Percentiles rank a stretch among this genome's conserved stretches.
These are phyloP conservation scores for Loripinus fragilis DNA, from an alignment of 2,888 invertebrate species.

Conservation along the genomic window DNA sequence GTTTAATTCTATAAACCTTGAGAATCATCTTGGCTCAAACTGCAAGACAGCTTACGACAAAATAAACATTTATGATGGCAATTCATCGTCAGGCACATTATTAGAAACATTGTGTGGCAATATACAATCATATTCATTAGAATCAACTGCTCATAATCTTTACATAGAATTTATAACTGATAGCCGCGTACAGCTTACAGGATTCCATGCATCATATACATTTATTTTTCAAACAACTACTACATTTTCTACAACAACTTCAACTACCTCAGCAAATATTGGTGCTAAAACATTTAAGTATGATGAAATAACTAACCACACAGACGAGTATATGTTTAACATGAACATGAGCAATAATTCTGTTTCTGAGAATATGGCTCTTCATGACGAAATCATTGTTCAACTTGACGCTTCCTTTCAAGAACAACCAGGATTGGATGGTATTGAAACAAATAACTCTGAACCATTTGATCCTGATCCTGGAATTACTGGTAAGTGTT, in stretches of 20 bases:
- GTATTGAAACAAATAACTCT: too few relatives aligned
- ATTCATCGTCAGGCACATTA: slow-evolving; percentile 44
- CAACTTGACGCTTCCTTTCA: slow-evolving; percentile 17
- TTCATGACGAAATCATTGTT: neutral
- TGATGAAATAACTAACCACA: neutral
- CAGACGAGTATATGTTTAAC: neutral
- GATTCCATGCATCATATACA: slow-evolving; percentile 78
- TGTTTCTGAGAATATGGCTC: neutral
- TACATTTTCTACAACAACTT: slow-evolving; percentile 20
- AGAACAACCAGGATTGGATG: too few relatives aligned
- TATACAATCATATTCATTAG: slow-evolving; percentile 55
- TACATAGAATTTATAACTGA: slow-evolving; percentile 76
- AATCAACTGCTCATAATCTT: slow-evolving; percentile 67
- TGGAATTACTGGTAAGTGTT: neutral
- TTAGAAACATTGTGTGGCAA: slow-evolving; percentile 67
- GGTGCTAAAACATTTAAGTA: slow-evolving; percentile 4
- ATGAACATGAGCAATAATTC: neutral
- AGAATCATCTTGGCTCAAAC: slow-evolving; percentile 72
- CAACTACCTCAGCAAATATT: slow-evolving; percentile 14
- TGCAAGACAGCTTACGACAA: slow-evolving; percentile 72
- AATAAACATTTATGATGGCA: slow-evolving; percentile 69
- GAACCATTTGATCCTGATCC: neutral
- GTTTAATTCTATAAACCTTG: slow-evolving; percentile 76
- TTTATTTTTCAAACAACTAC: slow-evolving; percentile 60
- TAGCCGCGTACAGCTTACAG: slow-evolving; percentile 73